These are phyloP conservation scores for Luperina testacea DNA, from an alignment of 2,888 invertebrate species.

Conservation along the genomic window DNA sequence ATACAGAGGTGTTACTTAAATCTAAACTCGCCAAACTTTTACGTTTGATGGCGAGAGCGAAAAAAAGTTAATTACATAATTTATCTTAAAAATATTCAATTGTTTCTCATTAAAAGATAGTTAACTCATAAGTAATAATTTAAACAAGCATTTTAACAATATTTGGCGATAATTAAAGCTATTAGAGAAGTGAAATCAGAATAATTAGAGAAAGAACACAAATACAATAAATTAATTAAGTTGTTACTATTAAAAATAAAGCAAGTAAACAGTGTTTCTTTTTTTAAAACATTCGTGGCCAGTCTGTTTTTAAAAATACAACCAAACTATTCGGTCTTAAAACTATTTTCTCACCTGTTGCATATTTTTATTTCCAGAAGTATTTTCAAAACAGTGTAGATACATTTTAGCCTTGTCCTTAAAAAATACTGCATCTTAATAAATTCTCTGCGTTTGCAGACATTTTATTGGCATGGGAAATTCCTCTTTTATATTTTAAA, in stretches of 20 bases:
- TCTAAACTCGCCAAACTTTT: too few species aligned
- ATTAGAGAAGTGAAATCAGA: too few species aligned
- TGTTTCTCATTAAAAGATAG: not conserved
- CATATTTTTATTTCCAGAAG: not conserved
- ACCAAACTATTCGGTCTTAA: not conserved
- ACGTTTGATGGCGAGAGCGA: too few species aligned
- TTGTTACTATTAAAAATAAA: too few species aligned
- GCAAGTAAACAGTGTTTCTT: not conserved
- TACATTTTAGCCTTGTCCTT: not conserved
- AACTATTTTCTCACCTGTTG: constrained; percentile 16
- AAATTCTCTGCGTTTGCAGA: not conserved
- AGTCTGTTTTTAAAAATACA: not conserved
- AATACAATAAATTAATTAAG: too few species aligned
- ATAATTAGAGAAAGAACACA: too few species aligned
- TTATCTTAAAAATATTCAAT: not conserved
- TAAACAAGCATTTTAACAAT: not conserved
- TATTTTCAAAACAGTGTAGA: not conserved
- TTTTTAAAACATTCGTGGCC: not conserved
- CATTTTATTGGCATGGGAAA: not conserved
- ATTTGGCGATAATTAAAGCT: not conserved
- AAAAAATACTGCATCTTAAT: not conserved
- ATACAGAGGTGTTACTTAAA: too few species aligned
- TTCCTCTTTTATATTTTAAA: not conserved
- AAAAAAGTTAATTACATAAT: not conserved
- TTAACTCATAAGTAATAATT: not conserved